Evolutionary conservation across 2,113 vertebrate genomes (phyloP).

Genomic region (Sclerurus mexicanus): DNA sequence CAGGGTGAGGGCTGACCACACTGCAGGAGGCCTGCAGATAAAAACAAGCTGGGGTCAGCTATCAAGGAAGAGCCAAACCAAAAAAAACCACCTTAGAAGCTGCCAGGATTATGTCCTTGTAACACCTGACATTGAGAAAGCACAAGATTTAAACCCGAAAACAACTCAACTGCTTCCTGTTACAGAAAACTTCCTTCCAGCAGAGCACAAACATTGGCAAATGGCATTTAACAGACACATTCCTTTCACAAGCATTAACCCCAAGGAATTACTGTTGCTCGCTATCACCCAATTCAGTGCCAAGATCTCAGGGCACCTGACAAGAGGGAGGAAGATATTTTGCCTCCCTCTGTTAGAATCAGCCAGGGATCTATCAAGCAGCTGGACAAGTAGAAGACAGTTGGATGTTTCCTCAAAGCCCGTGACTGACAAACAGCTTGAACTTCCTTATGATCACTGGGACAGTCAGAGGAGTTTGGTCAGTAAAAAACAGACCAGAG

Average conservation of each 20-base stretch:
- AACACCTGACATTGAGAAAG: not conserved
- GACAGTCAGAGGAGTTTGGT: not conserved
- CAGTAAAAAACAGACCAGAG: not conserved
- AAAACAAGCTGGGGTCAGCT: not conserved
- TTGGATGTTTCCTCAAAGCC: not conserved
- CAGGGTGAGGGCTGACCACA: conserved; percentile 57
- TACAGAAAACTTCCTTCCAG: not conserved
- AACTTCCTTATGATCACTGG: not conserved
- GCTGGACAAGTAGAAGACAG: not conserved
- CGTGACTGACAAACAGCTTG: not conserved
- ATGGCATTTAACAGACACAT: not conserved
- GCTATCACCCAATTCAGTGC: not conserved
- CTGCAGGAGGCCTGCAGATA: conserved; percentile 20
- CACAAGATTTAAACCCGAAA: not conserved
- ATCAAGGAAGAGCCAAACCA: not conserved
- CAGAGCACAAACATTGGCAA: not conserved
- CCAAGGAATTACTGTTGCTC: not conserved
- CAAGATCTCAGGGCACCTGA: not conserved
- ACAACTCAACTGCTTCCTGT: not conserved
- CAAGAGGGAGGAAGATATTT: not conserved
- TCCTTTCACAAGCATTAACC: not conserved
- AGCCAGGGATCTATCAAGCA: not conserved
- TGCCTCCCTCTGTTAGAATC: not conserved
- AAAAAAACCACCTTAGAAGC: not conserved
- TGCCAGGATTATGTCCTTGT: not conserved